A percentile compares a stretch with the other conserved stretches of the same genome.
Conservation (phyloP, 2,888 invertebrate species). For the Andrena camellia region DNA sequence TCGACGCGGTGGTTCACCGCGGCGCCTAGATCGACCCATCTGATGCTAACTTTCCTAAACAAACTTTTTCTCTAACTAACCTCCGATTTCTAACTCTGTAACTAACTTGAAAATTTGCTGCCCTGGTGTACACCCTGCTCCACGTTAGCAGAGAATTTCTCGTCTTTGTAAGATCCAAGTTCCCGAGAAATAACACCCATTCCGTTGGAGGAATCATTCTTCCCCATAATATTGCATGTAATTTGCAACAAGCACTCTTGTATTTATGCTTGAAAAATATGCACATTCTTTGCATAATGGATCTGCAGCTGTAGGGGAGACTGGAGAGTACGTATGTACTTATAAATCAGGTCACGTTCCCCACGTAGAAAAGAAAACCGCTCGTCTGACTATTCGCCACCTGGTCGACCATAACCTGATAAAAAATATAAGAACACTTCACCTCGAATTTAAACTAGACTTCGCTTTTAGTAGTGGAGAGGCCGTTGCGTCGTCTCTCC, state of each 20-base stretch:
- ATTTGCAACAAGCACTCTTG: slow-evolving; percentile 5
- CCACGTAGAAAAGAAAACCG: slow-evolving; percentile 21
- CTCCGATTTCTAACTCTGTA: slow-evolving; percentile 26
- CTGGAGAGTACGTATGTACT: neutral
- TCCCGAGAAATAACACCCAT: neutral
- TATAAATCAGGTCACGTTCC: slow-evolving; percentile 40
- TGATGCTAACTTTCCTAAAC: slow-evolving; percentile 13
- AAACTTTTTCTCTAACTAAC: slow-evolving; percentile 18
- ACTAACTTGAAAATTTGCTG: slow-evolving; percentile 4
- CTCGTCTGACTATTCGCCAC: slow-evolving; percentile 4
- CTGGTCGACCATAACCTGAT: slow-evolving; percentile 16
- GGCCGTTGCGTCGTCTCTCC: neutral
- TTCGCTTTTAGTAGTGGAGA: neutral
- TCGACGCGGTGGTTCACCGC: neutral
- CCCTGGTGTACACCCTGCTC: neutral
- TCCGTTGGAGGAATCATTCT: neutral
- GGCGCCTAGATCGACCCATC: neutral
- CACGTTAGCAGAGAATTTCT: too few species aligned
- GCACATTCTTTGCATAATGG: neutral
- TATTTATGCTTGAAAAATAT: neutral
- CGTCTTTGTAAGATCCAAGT: neutral
- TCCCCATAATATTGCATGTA: neutral
- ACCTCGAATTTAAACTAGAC: slow-evolving; percentile 32
- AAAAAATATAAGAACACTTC: slow-evolving; percentile 19
- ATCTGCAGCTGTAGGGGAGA: neutral